phyloP scores from a whole-genome alignment of 1,140 invertebrate genomes.

The Anastatus disparis region DNA sequence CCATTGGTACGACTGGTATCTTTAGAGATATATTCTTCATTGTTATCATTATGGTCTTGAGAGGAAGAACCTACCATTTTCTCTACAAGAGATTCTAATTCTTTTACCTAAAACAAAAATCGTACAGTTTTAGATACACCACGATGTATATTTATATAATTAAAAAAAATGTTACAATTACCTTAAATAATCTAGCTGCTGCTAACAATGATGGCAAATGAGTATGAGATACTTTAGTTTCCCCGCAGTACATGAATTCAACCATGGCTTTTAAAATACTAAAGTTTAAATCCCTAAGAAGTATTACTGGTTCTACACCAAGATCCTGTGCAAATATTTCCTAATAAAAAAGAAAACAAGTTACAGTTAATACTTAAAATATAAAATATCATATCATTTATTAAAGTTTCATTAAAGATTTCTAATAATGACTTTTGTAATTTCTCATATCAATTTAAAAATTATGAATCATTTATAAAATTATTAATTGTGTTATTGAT shows the following conservation, averaged over 20 bases:
- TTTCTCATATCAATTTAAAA: no score
- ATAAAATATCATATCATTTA: no score
- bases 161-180: constrained; percentile 43
- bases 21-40: constrained; percentile 20
- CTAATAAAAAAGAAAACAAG: constrained; percentile 55
- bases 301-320: constrained; percentile 68
- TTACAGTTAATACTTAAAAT: no score
- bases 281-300: constrained; percentile 70
- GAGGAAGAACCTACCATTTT: constrained; percentile 52
- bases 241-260: constrained; percentile 72
- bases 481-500: no score
- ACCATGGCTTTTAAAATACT: constrained; percentile 69
- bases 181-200: constrained; percentile 69
- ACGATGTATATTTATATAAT: no score
- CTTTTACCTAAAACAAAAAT: constrained; percentile 62
- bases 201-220: constrained; percentile 66
- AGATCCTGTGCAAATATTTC: constrained; percentile 70
- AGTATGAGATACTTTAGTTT: constrained; percentile 68
- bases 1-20: not conserved
- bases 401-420: no score
- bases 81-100: constrained; percentile 59
- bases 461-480: no score
- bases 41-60: constrained; percentile 34
- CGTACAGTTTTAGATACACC: not conserved
- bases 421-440: no score